Percentiles rank a stretch among this genome's conserved stretches.
Conservation (phyloP, 2,888 invertebrate genomes). For the Bombyx huttoni region DNA sequence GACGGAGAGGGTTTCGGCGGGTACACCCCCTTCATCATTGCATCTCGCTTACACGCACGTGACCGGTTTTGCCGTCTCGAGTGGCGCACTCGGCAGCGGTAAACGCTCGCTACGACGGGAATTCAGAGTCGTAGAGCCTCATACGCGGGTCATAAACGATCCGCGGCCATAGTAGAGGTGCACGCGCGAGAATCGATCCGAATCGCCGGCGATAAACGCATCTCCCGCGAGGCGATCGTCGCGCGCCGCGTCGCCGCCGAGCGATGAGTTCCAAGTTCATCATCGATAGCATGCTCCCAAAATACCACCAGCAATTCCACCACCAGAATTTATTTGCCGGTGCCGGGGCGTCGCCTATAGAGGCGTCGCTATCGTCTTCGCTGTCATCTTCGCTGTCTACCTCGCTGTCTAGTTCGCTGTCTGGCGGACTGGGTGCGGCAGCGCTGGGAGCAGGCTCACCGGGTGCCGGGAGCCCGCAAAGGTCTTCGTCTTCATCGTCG, state of each 20-base stretch:
- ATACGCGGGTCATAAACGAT: conserved; percentile 89
- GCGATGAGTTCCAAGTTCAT: conserved; percentile 98
- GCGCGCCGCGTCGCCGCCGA: conserved; percentile 72
- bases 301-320: conserved; percentile 87
- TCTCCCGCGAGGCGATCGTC: conserved; percentile 70
- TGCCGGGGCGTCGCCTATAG: conserved; percentile 82
- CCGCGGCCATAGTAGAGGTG: conserved; percentile 78
- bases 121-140: conserved; percentile 88
- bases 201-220: conserved; percentile 71
- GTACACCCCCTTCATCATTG: conserved; percentile 33
- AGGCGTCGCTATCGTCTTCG: conserved; percentile 74
- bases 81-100: conserved; percentile 67
- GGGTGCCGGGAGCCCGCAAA: conserved; percentile 75
- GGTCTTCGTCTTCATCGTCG: conserved; percentile 75
- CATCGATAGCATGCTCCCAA: conserved; percentile 98
- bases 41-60: conserved; percentile 56
- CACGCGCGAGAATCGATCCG: conserved; percentile 74
- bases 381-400: conserved; percentile 72
- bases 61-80: conserved; percentile 65
- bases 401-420: conserved; percentile 72
- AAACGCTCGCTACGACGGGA: conserved; percentile 76
- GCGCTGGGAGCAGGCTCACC: conserved; percentile 74
- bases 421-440: conserved; percentile 75
- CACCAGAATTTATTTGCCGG: conserved; percentile 73
- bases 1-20: conserved; percentile 63